Evolutionary conservation across 2,113 vertebrate genomes (phyloP).

Genomic region (Carassius auratus): DNA sequence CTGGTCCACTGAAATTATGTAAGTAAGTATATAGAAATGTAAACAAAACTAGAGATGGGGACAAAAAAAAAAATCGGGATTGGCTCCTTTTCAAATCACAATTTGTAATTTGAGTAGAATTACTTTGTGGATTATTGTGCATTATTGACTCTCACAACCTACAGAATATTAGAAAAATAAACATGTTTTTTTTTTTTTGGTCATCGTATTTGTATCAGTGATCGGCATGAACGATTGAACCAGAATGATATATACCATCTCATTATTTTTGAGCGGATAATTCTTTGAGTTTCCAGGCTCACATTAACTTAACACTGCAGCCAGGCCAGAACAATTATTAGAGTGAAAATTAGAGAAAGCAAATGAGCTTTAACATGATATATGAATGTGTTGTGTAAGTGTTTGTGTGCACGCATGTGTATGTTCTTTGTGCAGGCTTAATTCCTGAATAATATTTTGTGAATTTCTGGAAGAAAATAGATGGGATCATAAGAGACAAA

Average conservation of each 20-base stretch:
- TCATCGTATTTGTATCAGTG: too few species aligned
- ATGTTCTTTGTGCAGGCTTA: background rate
- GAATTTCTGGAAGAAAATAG: slow-evolving; percentile 11
- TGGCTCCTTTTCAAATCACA: background rate
- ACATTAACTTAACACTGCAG: slow-evolving; percentile 4
- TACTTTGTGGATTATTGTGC: too few species aligned
- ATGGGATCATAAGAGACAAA: background rate
- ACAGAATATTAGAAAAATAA: background rate
- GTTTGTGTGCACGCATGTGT: background rate
- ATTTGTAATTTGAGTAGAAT: too few species aligned
- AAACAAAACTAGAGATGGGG: background rate
- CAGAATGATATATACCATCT: background rate
- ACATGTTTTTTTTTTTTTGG: background rate
- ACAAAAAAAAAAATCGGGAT: rapidly evolving
- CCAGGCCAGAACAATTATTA: slow-evolving; percentile 8
- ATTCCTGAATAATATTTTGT: background rate
- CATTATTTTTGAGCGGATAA: background rate
- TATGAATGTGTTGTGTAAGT: slow-evolving; percentile 1
- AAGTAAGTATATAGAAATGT: background rate
- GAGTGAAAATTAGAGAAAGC: background rate
- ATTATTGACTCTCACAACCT: background rate
- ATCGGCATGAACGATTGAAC: background rate
- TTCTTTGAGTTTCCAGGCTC: background rate
- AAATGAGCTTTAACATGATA: slow-evolving; percentile 29
- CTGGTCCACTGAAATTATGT: background rate